Evolutionary conservation across 2,797 vertebrate genomes (phyloP), one percentile per base, ranked within the genome.

Genomic region (Corythornis leucogaster): DNA sequence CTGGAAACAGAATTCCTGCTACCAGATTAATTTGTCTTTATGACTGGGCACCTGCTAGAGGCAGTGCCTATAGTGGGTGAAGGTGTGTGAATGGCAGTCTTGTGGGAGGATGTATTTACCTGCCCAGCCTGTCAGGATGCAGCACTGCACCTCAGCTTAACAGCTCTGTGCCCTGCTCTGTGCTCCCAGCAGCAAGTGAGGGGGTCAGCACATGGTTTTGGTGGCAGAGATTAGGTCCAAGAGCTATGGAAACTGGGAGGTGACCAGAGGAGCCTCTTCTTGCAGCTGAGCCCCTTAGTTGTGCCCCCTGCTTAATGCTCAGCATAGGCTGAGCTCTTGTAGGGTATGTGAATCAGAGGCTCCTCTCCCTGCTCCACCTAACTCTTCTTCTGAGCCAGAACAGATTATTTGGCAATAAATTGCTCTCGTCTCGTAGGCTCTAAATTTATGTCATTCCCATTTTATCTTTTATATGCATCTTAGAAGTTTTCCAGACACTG

Each of bases 171-270:
- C 57, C 13, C 50, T 62, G 42, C 45, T 38, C 22, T n/a, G n/a
- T 45, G 80, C 31, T 15, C 69, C 61, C 77, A 35, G 33, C 11
- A 42, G 40, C n/a, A 26, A 63, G 31, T 0, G 1, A n/a, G 9
- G 17, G 6, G 1, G 2, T 33, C 58, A 50, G 42, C 17, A 18
- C 0, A 0, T 28, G 38, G 17, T 14, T 48, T 40, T 35, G n/a
- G 40, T 53, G 16, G 2, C 54, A 30, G 58, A 66, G 12, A 25
- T 13, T 4, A 12, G 79, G 26, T 43, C 35, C 5, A 24, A 64
- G 45, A 63, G 70, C 63, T 61, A 22, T 20, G 17, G 18, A 26
- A 77, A 30, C 0, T n/a, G 19, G 43, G 24, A 46, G 15, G 30
- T 0, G 5, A 40, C 33, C 7, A n/a, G 75, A 53, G 48, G 25